Evolutionary conservation across 2,797 vertebrate genomes (phyloP), one percentile per base, ranked within the genome.

Genomic region (Erpetoichthys calabaricus): DNA sequence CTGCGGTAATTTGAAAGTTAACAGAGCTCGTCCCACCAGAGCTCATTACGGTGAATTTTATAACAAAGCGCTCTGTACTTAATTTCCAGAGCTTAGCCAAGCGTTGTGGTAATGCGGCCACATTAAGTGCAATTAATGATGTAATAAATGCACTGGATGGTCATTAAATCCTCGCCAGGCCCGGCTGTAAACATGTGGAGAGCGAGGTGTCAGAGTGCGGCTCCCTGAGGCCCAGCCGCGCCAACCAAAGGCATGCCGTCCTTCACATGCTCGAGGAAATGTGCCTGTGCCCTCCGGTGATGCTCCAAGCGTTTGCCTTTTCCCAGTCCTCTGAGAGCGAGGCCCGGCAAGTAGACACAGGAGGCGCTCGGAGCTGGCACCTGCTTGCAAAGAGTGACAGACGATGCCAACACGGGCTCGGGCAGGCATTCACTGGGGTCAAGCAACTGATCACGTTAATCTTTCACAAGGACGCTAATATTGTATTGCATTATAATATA

Each of bases 11-110:
- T 88, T 89, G 82, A 78, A 87, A 87, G 77, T 88, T 85, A 81
- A 86, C 86, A 88, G 86, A 86, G 80, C 82, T 85, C 84, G 76
- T 91, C 88, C 89, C 90, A 85, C 84, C 81, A 91, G 89, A 88
- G 80, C 86, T 92, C 88, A 92, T 94, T 91, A 93, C 72, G 79
- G 74, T 74, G 76, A 82, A 86, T 91, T 89, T 87, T 89, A 89
- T 85, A 89, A 88, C 85, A 86, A 87, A 88, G 84, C 86, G 82
- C 75, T 77, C 76, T 81, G 75, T 84, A 86, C 82, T 88, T 86
- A 85, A 87, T 89, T 89, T 88, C 86, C 84, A 84, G 81, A 83
- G 81, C 64, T 80, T 85, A 85, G 80, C 74, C 82, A 86, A 83
- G 81, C 80, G 3, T 80, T 79, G 57, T 67, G 78, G 69, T 83